These are phyloP conservation scores for Blennius ocellaris DNA, from an alignment of 2,113 vertebrate genomes.

Conservation along the genomic window DNA sequence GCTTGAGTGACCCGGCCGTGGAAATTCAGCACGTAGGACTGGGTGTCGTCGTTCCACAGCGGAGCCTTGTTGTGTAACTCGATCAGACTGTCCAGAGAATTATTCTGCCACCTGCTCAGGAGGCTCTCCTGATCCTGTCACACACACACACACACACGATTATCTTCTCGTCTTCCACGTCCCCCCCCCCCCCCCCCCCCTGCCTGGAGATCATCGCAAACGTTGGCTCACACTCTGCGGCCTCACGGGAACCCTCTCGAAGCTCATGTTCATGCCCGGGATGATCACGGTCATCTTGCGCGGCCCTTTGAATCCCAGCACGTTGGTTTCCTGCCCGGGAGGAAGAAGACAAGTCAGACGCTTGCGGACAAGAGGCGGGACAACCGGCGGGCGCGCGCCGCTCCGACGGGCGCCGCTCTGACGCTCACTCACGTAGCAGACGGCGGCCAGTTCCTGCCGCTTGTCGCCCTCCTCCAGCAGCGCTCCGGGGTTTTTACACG, in stretches of 20 bases:
- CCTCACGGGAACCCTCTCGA: slow-evolving; percentile 90
- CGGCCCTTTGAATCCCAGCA: slow-evolving; percentile 96
- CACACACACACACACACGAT: neutral
- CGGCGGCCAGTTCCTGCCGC: slow-evolving; percentile 93
- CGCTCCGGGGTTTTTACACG: slow-evolving; percentile 86
- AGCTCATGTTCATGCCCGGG: slow-evolving; percentile 96
- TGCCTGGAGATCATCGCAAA: no score
- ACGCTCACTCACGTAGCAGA: slow-evolving; percentile 91
- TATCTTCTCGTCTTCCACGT: no score
- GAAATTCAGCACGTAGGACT: slow-evolving; percentile 97
- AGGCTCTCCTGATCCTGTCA: slow-evolving; percentile 92
- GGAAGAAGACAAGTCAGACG: neutral
- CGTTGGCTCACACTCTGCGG: slow-evolving; percentile 88
- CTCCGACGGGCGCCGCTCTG: no score
- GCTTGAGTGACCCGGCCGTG: slow-evolving; percentile 97
- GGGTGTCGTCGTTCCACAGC: slow-evolving; percentile 97
- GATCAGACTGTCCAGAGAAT: slow-evolving; percentile 91
- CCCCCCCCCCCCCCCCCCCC: no score
- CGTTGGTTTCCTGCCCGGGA: slow-evolving; percentile 92
- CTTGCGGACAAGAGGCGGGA: no score
- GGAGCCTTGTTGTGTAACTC: slow-evolving; percentile 97
- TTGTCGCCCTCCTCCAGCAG: slow-evolving; percentile 87
- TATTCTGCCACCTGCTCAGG: slow-evolving; percentile 92
- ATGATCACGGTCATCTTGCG: slow-evolving; percentile 98
- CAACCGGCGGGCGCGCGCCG: no score